Evolutionary conservation across 1,140 invertebrate genomes (phyloP), one percentile per base, ranked within the genome.

Genomic region (Nomia melanderi): DNA sequence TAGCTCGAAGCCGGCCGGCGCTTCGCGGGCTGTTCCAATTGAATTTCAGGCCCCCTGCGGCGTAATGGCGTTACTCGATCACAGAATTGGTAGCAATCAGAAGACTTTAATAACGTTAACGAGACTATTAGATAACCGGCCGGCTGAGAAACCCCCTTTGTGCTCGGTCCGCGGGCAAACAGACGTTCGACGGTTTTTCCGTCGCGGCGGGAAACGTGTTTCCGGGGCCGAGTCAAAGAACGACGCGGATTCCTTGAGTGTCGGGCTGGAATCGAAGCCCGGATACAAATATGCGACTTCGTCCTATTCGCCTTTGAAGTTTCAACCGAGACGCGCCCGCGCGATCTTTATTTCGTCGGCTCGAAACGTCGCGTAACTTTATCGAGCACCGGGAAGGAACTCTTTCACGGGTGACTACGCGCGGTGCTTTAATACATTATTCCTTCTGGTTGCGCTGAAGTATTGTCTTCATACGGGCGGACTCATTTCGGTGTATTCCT

Each of bases 61-160:
- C 29, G 33, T 76, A 76, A 76, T 29, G 74, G 50, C 33, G 65
- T 76, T 76, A 70, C 41, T 31, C 56, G 74, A 60, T 70, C 74
- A 25, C 57, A 44, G 65, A 76, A 69, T 70, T 60, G 74, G 54
- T 36, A 70, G 74, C 65, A 76, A 76, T 76, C 74, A 59, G 56
- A 76, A 65, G 57, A 31, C 65, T 59, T 69, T 76, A 76, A 76
- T 50, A 65, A 69, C 41, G 65, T 76, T 76, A 70, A 76, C 74
- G 74, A 76, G 74, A 54, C 74, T 76, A 39, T 76, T 76, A 60
- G 56, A 70, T 76, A 50, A 69, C 56, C 39, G 56, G 29, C 25
- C 20, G 7, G 47, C 23, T 27, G 29, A 60, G 53, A 70, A 76
- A 60, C 17, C 8, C 17, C 31, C 74, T 76, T 70, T 76, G 64